Evolutionary conservation across 2,113 vertebrate species (phyloP).

Genomic region (Callipepla squamata): DNA sequence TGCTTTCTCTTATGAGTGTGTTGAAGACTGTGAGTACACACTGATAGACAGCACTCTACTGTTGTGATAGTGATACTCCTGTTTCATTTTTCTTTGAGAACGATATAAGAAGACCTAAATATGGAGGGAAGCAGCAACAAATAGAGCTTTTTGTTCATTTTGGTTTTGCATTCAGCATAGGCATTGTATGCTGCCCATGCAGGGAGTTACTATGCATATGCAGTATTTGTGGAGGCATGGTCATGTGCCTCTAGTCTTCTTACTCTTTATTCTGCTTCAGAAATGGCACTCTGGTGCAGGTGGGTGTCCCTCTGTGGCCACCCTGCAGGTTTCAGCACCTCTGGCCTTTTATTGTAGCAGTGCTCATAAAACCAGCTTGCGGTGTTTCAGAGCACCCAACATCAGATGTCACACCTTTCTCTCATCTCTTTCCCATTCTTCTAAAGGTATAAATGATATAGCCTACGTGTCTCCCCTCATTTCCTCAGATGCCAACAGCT

Average conservation of each 20-base stretch:
- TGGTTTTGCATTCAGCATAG: background rate
- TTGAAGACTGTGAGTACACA: background rate
- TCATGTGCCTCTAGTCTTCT: background rate
- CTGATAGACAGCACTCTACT: background rate
- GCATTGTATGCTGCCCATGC: background rate
- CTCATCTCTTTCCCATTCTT: background rate
- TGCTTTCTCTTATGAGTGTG: background rate
- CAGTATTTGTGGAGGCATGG: background rate
- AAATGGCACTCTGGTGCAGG: background rate
- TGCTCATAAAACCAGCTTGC: background rate
- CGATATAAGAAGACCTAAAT: background rate
- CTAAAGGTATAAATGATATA: background rate
- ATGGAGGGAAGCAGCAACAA: background rate
- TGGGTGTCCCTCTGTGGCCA: background rate
- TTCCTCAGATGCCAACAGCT: background rate
- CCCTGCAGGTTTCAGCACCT: background rate
- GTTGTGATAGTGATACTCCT: background rate
- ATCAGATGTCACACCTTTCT: background rate
- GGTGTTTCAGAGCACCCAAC: background rate
- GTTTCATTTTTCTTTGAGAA: background rate
- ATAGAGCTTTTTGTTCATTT: background rate
- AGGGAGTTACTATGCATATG: background rate
- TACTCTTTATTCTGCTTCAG: background rate
- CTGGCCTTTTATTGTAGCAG: background rate
- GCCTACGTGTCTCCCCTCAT: rapidly evolving